Percentiles rank a stretch among this genome's conserved stretches.
Conservation (phyloP, 92 coral and sea anemone species). For the Galaxea fascicularis region DNA sequence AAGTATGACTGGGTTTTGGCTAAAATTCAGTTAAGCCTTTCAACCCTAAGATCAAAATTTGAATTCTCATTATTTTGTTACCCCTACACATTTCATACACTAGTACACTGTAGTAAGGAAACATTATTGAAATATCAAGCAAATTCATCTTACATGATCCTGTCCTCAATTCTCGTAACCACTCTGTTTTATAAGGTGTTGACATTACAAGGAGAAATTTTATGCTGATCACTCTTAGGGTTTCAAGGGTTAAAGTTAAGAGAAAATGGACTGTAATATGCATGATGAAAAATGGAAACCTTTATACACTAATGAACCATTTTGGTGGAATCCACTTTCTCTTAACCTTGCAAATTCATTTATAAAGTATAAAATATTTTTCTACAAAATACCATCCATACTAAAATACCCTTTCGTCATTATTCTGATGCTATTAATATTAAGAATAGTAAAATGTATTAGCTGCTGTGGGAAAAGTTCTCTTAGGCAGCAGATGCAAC, state of each 20-base stretch:
- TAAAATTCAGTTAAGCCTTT: too few relatives aligned
- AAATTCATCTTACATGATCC: too few relatives aligned
- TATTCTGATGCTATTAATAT: neutral
- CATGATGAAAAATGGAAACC: neutral
- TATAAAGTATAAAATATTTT: constrained; percentile 40
- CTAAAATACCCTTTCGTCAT: constrained; percentile 45
- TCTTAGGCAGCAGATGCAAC: constrained; percentile 77
- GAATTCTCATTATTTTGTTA: too few relatives aligned
- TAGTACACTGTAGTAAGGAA: neutral
- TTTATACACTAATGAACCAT: constrained; percentile 4
- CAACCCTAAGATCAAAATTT: too few relatives aligned
- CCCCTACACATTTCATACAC: too few relatives aligned
- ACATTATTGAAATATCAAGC: too few relatives aligned
- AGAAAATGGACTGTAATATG: neutral
- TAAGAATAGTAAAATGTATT: neutral
- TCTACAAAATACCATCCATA: constrained; percentile 38
- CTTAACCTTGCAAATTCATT: constrained; percentile 29
- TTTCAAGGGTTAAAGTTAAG: constrained; percentile 8
- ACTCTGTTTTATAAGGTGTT: too few relatives aligned
- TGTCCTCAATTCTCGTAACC: too few relatives aligned
- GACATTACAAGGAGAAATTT: too few relatives aligned
- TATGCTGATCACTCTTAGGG: too few relatives aligned
- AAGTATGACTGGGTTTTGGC: too few relatives aligned
- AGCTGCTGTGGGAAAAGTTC: neutral
- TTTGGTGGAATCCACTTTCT: constrained; percentile 19